These are phyloP conservation scores for Watersipora subatra DNA, from an alignment of 1,140 invertebrate species.

Conservation along the genomic window DNA sequence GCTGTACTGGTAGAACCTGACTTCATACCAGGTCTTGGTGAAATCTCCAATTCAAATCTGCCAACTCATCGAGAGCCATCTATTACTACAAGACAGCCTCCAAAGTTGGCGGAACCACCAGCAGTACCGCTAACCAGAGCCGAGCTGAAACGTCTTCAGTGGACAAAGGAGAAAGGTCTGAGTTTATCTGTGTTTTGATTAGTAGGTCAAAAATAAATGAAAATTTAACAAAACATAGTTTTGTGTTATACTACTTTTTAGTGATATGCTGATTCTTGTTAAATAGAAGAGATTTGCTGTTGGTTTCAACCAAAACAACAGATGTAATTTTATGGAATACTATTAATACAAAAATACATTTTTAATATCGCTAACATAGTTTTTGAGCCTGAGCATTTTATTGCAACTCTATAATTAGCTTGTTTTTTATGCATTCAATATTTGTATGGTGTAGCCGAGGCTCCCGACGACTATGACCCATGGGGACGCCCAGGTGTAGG, in stretches of 20 bases:
- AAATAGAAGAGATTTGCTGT: too few species aligned
- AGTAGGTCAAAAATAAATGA: neutral
- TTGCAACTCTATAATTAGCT: neutral
- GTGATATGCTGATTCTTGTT: too few species aligned
- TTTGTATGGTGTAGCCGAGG: neutral
- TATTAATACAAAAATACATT: neutral
- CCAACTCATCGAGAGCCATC: neutral
- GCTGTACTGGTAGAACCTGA: neutral
- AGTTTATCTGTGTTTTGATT: neutral
- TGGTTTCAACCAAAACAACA: neutral
- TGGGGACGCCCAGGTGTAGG: neutral
- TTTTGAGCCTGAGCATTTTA: neutral
- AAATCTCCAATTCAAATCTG: neutral
- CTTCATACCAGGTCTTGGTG: neutral
- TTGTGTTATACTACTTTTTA: too few species aligned
- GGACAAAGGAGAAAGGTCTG: constrained; percentile 32
- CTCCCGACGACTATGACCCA: neutral
- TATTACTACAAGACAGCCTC: neutral
- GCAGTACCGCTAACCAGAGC: constrained; percentile 17
- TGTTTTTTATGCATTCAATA: neutral
- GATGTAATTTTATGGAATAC: constrained; percentile 4
- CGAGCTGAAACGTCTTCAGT: constrained; percentile 32
- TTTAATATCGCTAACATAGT: neutral
- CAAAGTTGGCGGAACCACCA: neutral
- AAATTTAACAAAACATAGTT: too few species aligned